Evolutionary conservation across 1,140 invertebrate genomes (phyloP).

Genomic region (Drosophila neocordata): DNA sequence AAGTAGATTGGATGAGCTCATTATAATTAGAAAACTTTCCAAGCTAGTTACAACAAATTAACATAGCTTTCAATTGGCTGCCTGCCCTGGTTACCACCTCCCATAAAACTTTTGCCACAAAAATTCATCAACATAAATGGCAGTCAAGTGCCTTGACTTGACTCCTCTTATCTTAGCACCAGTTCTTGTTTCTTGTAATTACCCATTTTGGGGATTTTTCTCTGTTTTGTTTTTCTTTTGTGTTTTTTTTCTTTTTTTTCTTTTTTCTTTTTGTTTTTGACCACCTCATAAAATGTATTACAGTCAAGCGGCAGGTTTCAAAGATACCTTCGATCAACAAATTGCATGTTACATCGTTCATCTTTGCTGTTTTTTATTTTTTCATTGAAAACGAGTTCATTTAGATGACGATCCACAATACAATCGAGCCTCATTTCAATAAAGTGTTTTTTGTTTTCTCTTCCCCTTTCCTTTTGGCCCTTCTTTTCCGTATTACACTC

Average conservation of each 20-base stretch:
- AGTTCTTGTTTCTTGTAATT: constrained; percentile 23
- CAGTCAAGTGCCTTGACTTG: constrained; percentile 42
- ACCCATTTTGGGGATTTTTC: constrained; percentile 32
- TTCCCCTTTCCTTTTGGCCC: not conserved
- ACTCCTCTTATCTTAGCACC: not conserved
- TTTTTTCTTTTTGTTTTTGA: constrained; percentile 65
- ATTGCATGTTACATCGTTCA: constrained; percentile 48
- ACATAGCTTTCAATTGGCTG: constrained; percentile 28
- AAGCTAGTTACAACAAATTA: constrained; percentile 49
- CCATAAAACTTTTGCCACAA: constrained; percentile 52
- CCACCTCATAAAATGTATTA: constrained; percentile 70
- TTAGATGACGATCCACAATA: constrained; percentile 51
- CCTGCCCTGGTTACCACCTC: constrained; percentile 27
- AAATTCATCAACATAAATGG: constrained; percentile 70
- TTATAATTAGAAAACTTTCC: constrained; percentile 71
- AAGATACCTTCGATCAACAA: constrained; percentile 34
- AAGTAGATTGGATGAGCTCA: constrained; percentile 35
- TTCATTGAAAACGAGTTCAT: constrained; percentile 67
- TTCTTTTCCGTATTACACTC: constrained; percentile 40
- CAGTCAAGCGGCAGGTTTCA: constrained; percentile 52
- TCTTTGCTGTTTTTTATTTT: not conserved
- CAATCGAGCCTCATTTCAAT: constrained; percentile 73
- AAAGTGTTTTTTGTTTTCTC: constrained; percentile 48
- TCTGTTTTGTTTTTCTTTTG: constrained; percentile 11
- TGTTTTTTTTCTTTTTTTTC: not conserved